Conservation (phyloP, 2,113 vertebrate species). For the Oryzias curvinotus region DNA sequence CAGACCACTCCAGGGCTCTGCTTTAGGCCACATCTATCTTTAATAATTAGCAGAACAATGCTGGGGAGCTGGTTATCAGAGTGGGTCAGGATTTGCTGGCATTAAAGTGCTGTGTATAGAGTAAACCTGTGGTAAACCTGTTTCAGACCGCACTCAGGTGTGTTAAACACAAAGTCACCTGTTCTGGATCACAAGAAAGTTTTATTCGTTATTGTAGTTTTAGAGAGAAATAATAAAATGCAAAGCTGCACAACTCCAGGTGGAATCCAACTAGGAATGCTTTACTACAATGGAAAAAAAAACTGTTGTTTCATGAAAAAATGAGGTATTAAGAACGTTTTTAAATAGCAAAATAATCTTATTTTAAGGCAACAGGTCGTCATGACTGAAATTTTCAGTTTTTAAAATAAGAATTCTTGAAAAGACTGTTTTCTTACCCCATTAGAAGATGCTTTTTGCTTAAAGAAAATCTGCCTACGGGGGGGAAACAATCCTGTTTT, state of each 20-base stretch:
- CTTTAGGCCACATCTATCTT: conserved; percentile 44
- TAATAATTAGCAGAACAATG: conserved; percentile 34
- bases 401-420: too few species aligned
- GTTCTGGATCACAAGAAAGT: conserved; percentile 11
- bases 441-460: background rate
- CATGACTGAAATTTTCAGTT: too few species aligned
- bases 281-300: too few species aligned
- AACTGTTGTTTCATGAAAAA: conserved; percentile 14
- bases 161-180: conserved; percentile 22
- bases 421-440: too few species aligned
- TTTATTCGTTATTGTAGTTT: too few species aligned
- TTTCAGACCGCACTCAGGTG: background rate
- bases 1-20: conserved; percentile 40
- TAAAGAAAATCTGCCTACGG: too few species aligned
- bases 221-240: too few species aligned
- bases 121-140: too few species aligned
- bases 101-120: too few species aligned
- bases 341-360: conserved; percentile 20
- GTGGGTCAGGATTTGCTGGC: background rate
- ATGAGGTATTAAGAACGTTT: conserved; percentile 30
- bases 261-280: too few species aligned
- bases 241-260: too few species aligned
- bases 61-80: conserved; percentile 24
- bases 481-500: conserved; percentile 6
- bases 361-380: too few species aligned